Percentiles rank a stretch among this genome's conserved stretches.
phyloP scores from a whole-genome alignment of 2,888 invertebrate genomes.

The Neocrepidodera transversa region DNA sequence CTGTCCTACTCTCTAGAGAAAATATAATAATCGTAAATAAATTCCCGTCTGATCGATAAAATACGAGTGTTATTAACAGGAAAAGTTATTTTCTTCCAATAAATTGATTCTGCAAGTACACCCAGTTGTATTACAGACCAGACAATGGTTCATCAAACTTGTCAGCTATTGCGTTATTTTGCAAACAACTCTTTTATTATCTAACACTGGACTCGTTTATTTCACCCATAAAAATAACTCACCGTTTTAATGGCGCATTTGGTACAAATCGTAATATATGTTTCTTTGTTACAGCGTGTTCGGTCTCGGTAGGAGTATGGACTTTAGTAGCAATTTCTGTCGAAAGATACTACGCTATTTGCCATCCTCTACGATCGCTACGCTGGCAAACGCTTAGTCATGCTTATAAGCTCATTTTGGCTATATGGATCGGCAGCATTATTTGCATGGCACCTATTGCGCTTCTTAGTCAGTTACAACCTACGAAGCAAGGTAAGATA shows the following conservation, averaged over 20 bases:
- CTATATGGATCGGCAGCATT: conserved; percentile 72
- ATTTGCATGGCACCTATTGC: conserved; percentile 72
- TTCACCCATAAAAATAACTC: too few species aligned
- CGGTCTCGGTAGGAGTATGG: conserved; percentile 79
- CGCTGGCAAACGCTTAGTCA: conserved; percentile 79
- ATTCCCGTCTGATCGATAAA: conserved; percentile 6
- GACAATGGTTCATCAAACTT: too few species aligned
- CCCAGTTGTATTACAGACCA: background rate
- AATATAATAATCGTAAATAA: conserved; percentile 20
- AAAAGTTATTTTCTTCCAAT: background rate
- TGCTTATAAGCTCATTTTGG: conserved; percentile 73
- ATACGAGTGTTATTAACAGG: background rate
- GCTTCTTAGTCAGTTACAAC: conserved; percentile 65
- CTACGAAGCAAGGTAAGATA: conserved; percentile 60
- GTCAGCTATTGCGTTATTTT: too few species aligned
- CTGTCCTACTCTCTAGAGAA: background rate
- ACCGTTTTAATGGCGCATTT: too few species aligned
- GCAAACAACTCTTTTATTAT: too few species aligned
- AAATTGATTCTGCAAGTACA: background rate
- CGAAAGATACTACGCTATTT: conserved; percentile 81
- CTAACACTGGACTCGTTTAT: too few species aligned
- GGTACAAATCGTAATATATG: too few species aligned
- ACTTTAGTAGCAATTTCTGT: conserved; percentile 80
- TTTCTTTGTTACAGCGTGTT: conserved; percentile 67
- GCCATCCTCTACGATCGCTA: conserved; percentile 75